A percentile compares a stretch with the other conserved stretches of the same genome.
Evolutionary conservation across 2,113 vertebrate genomes (phyloP).

Genomic region (Melanostigma gelatinosum): DNA sequence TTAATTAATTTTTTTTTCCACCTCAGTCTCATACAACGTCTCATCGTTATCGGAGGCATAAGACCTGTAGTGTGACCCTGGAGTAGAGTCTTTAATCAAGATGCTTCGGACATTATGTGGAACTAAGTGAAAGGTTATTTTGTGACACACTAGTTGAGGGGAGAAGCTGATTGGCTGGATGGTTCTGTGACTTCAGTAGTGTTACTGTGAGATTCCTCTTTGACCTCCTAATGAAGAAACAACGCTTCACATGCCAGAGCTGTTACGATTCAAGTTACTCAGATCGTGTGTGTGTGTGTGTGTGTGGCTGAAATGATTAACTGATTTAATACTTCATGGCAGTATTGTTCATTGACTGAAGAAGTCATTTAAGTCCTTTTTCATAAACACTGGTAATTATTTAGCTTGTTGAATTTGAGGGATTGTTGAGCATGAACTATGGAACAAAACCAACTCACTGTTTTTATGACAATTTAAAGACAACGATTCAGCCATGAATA

Average conservation of each 20-base stretch:
- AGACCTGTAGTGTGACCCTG: neutral
- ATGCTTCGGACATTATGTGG: neutral
- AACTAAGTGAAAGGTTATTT: neutral
- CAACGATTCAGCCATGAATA: neutral
- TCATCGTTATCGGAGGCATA: neutral
- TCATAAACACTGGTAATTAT: neutral
- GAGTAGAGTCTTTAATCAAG: neutral
- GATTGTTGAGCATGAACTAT: neutral
- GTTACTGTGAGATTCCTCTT: slow-evolving; percentile 70
- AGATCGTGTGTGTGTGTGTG: no score
- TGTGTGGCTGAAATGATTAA: neutral
- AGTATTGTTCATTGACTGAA: neutral
- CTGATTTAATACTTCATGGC: neutral
- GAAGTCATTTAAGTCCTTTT: neutral
- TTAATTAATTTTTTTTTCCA: neutral
- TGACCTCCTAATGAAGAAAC: slow-evolving; percentile 51
- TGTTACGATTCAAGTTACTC: neutral
- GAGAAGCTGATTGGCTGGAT: neutral
- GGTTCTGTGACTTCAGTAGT: neutral
- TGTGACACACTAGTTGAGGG: neutral
- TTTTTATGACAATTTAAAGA: neutral
- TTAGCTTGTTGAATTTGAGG: neutral
- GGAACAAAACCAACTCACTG: no score
- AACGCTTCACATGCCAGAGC: slow-evolving; percentile 26
- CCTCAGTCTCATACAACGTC: neutral